These are phyloP conservation scores for Picathartes gymnocephalus DNA, from an alignment of 2,113 vertebrate genomes.

Conservation along the genomic window DNA sequence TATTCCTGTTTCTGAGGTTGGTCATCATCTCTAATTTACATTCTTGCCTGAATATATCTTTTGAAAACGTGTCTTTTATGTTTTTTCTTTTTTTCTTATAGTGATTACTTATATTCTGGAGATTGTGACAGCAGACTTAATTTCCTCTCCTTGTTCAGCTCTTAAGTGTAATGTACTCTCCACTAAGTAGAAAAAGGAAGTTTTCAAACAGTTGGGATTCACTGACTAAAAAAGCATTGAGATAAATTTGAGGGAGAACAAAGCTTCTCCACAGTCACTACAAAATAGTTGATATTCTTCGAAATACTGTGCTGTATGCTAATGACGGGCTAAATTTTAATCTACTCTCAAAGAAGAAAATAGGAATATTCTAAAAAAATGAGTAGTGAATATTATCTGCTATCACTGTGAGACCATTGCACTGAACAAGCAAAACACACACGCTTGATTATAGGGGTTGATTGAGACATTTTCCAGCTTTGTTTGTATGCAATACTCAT, in stretches of 20 bases:
- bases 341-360: not conserved
- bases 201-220: not conserved
- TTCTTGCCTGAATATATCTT: not conserved
- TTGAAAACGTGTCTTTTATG: not conserved
- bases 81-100: not conserved
- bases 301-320: not conserved
- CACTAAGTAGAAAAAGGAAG: not conserved
- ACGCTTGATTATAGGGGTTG: not conserved
- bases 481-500: not conserved
- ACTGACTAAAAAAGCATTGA: not conserved
- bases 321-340: not conserved
- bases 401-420: not conserved
- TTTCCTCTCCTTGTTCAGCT: not conserved
- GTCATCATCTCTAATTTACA: not conserved
- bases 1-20: not conserved
- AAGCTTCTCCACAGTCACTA: not conserved
- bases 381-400: not conserved
- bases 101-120: not conserved
- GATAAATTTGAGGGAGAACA: not conserved
- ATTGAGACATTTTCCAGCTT: not conserved
- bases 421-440: not conserved
- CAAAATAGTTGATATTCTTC: not conserved
- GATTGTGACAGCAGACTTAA: too few relatives aligned
- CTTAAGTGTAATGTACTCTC: not conserved
- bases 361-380: not conserved